Conservation (phyloP, 92 coral and sea anemone species). For the Isaurus tuberculatus region DNA sequence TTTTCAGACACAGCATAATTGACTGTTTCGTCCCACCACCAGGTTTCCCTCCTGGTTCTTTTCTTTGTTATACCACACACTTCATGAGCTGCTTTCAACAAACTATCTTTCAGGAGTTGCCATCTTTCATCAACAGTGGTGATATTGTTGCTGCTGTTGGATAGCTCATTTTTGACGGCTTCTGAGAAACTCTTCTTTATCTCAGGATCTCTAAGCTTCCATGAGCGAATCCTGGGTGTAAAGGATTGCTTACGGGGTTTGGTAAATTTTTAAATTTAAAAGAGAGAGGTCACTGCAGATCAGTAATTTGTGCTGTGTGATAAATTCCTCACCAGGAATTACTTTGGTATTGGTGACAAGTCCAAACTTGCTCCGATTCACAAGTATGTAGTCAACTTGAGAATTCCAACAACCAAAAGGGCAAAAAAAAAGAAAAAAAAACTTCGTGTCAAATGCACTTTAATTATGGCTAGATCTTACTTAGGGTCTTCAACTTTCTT, state of each 20-base stretch:
- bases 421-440: too few relatives aligned
- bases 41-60: conserved; percentile 4
- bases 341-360: not conserved
- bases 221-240: conserved; percentile 2
- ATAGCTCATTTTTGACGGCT: not conserved
- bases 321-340: not conserved
- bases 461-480: too few relatives aligned
- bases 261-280: conserved; percentile 7
- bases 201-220: not conserved
- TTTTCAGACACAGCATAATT: conserved; percentile 2
- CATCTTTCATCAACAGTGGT: not conserved
- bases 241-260: conserved; percentile 3
- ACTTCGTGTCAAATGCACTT: too few relatives aligned
- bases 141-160: conserved; percentile 1
- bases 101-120: not conserved
- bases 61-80: conserved; percentile 6
- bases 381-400: too few relatives aligned
- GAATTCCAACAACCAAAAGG: too few relatives aligned
- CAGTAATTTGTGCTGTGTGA: not conserved
- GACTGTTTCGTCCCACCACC: not conserved
- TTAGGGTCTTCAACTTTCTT: too few relatives aligned
- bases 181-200: not conserved
- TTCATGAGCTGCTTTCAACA: not conserved
- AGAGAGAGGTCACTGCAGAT: conserved; percentile 2
- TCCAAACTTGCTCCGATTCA: too few relatives aligned